Conservation (phyloP, 2,113 vertebrate genomes). For the Hemiprocne comata region DNA sequence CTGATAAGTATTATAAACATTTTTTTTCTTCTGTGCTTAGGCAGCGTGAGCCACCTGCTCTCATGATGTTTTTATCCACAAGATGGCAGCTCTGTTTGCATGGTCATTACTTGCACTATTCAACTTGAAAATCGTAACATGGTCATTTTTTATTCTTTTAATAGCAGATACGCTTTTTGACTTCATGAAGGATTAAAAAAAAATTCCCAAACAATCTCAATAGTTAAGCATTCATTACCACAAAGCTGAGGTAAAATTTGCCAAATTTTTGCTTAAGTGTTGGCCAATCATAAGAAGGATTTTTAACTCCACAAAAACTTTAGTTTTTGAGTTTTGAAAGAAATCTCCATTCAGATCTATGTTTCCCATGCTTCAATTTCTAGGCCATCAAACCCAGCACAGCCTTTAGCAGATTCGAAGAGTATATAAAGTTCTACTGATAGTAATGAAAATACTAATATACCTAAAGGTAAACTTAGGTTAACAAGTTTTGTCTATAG, state of each 20-base stretch:
- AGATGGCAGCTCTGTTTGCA: conserved; percentile 65
- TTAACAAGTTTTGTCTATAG: neutral
- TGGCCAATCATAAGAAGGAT: neutral
- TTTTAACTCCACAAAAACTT: neutral
- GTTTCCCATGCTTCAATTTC: neutral
- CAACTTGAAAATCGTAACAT: neutral
- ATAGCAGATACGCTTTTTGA: neutral
- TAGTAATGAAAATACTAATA: neutral
- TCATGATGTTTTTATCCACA: conserved; percentile 38
- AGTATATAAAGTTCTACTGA: neutral
- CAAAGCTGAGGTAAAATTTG: neutral
- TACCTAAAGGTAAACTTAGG: neutral
- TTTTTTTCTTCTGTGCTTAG: neutral
- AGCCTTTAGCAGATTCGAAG: neutral
- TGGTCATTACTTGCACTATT: neutral
- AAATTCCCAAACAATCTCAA: neutral
- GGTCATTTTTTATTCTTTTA: neutral
- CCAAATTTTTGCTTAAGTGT: neutral
- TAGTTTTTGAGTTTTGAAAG: neutral
- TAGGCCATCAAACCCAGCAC: neutral
- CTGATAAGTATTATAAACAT: neutral
- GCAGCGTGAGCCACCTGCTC: neutral
- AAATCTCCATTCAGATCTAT: neutral
- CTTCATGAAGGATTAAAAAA: neutral
- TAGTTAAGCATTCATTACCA: neutral